phyloP scores from a whole-genome alignment of 2,888 invertebrate species.

The Rotaria sp. region DNA sequence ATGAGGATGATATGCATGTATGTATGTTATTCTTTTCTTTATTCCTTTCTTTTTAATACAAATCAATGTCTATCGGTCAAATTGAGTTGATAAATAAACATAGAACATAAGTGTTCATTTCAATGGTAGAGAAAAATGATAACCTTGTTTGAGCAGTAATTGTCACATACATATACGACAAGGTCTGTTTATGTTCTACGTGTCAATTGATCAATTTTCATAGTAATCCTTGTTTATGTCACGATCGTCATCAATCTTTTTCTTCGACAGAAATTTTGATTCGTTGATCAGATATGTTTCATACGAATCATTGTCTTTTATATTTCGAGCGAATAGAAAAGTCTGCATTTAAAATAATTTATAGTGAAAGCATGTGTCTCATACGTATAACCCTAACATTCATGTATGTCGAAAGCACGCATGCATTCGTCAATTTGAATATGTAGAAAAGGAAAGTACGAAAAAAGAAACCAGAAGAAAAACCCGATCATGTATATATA shows the following conservation, averaged over 20 bases:
- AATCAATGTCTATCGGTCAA: not conserved
- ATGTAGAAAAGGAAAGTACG: not conserved
- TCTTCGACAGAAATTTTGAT: not conserved
- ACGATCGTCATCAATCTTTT: not conserved
- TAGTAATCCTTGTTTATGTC: not conserved
- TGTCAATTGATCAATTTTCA: not conserved
- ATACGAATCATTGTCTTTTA: not conserved
- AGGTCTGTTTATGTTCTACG: not conserved
- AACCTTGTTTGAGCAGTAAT: not conserved
- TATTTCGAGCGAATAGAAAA: not conserved
- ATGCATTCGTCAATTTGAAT: not conserved
- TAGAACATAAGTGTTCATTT: not conserved
- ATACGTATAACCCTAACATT: not conserved
- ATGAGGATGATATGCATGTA: not conserved
- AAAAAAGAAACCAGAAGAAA: not conserved
- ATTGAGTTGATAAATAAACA: not conserved
- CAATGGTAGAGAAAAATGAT: not conserved
- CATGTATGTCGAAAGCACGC: not conserved
- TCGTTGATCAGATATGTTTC: not conserved
- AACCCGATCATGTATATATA: not conserved
- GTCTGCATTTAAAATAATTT: not conserved
- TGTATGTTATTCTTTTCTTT: not conserved
- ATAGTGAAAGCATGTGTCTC: not conserved
- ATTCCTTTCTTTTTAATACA: not conserved
- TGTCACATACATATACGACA: constrained; percentile 8